phyloP scores from a whole-genome alignment of 2,797 vertebrate genomes.

The Labroides dimidiatus region DNA sequence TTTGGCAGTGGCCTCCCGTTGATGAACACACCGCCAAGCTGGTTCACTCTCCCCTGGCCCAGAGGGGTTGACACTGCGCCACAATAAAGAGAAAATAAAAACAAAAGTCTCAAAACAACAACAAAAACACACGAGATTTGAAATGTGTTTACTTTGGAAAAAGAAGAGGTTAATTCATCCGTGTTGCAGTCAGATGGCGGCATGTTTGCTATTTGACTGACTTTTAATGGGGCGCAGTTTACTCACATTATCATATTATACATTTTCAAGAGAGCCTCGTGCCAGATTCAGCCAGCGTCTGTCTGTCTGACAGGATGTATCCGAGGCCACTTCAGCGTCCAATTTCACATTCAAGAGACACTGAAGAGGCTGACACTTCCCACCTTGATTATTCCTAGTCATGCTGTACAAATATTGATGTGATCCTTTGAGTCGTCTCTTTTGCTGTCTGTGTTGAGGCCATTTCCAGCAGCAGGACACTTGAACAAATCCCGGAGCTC shows the following conservation, averaged over 20 bases:
- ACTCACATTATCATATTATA: constrained; percentile 67
- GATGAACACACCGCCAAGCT: constrained; percentile 98
- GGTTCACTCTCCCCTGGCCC: constrained; percentile 97
- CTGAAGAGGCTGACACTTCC: constrained; percentile 86
- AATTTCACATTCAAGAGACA: constrained; percentile 91
- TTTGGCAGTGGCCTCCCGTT: constrained; percentile 97
- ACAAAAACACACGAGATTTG: constrained; percentile 8
- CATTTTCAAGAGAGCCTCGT: constrained; percentile 82
- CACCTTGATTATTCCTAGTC: constrained; percentile 97
- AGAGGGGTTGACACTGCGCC: constrained; percentile 94
- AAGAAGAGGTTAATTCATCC: background rate
- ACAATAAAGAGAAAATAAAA: constrained; percentile 65
- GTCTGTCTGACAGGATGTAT: constrained; percentile 80
- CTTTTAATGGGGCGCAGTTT: constrained; percentile 60
- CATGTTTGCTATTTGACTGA: constrained; percentile 39
- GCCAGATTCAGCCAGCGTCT: constrained; percentile 84
- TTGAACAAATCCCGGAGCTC: constrained; percentile 90
- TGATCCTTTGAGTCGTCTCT: constrained; percentile 94
- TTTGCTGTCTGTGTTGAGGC: constrained; percentile 89
- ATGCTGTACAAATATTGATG: constrained; percentile 99
- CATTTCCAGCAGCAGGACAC: constrained; percentile 88
- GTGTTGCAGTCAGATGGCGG: background rate
- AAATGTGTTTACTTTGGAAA: background rate
- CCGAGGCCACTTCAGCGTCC: constrained; percentile 87
- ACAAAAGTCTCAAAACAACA: constrained; percentile 40